A percentile compares a stretch with the other conserved stretches of the same genome.
phyloP scores from a whole-genome alignment of 1,140 invertebrate species.

The Drosophila grimshawi region DNA sequence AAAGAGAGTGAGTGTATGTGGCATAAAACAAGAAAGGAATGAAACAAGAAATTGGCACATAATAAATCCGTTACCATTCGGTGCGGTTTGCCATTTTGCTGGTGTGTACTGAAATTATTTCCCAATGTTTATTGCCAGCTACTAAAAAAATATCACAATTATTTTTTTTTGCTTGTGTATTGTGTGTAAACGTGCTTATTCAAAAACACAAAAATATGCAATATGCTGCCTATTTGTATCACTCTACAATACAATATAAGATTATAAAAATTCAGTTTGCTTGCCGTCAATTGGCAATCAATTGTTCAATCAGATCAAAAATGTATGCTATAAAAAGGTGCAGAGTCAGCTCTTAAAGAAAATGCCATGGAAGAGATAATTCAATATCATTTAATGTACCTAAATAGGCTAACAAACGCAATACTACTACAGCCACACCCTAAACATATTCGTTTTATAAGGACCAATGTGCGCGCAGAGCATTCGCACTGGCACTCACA shows the following conservation, averaged over 20 bases:
- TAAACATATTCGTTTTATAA: constrained; percentile 28
- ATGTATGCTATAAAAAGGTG: neutral
- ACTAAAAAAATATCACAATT: neutral
- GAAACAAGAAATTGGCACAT: constrained; percentile 7
- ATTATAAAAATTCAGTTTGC: neutral
- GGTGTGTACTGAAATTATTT: neutral
- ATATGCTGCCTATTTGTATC: neutral
- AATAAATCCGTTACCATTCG: too few relatives aligned
- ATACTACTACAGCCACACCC: constrained; percentile 36
- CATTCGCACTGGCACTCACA: neutral
- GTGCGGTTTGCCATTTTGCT: neutral
- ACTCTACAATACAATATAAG: neutral
- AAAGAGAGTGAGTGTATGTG: constrained; percentile 25
- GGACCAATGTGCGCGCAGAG: constrained; percentile 9
- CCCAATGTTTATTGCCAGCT: neutral
- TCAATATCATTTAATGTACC: neutral
- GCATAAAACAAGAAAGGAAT: constrained; percentile 35
- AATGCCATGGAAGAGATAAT: neutral
- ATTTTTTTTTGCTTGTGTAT: neutral
- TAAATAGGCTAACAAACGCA: neutral
- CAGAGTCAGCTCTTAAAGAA: too few relatives aligned
- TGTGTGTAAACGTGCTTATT: too few relatives aligned
- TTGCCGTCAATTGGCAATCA: too few relatives aligned
- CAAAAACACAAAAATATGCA: neutral
- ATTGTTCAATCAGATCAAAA: neutral